Evolutionary conservation across 2,888 invertebrate species (phyloP).

Genomic region (Tribolium freemani): DNA sequence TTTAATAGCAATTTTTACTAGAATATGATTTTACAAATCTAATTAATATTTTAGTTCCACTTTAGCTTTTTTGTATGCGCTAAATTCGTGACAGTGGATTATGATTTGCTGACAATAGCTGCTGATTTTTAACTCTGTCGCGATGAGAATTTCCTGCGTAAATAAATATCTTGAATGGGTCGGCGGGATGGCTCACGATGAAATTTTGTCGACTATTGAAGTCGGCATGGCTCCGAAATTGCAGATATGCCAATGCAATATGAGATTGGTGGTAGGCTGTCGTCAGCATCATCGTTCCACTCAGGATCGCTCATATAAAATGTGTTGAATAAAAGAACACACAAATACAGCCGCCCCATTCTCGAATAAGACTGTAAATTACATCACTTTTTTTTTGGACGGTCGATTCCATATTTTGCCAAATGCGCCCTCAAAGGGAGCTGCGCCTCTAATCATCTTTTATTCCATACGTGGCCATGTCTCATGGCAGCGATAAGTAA

Average conservation of each 20-base stretch:
- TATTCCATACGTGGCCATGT: conserved; percentile 5
- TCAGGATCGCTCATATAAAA: conserved; percentile 51
- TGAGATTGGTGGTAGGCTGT: conserved; percentile 47
- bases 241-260: conserved; percentile 47
- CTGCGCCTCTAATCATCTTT: conserved; percentile 21
- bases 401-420: conserved; percentile 28
- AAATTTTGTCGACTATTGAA: conserved; percentile 38
- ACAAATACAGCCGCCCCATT: conserved; percentile 46
- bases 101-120: not conserved
- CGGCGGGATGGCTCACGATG: conserved; percentile 2
- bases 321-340: conserved; percentile 54
- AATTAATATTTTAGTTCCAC: no score
- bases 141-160: not conserved
- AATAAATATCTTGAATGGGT: conserved; percentile 2
- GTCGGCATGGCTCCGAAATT: conserved; percentile 42
- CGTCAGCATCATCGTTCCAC: conserved; percentile 46
- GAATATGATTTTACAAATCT: no score
- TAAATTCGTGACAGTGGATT: no score
- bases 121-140: not conserved
- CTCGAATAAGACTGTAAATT: conserved; percentile 49
- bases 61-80: no score
- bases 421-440: conserved; percentile 14
- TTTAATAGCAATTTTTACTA: no score
- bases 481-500: conserved; percentile 18
- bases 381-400: conserved; percentile 40